Evolutionary conservation across 1,140 invertebrate genomes (phyloP), one percentile per base, ranked within the genome.

Genomic region (Drosophila parvula): DNA sequence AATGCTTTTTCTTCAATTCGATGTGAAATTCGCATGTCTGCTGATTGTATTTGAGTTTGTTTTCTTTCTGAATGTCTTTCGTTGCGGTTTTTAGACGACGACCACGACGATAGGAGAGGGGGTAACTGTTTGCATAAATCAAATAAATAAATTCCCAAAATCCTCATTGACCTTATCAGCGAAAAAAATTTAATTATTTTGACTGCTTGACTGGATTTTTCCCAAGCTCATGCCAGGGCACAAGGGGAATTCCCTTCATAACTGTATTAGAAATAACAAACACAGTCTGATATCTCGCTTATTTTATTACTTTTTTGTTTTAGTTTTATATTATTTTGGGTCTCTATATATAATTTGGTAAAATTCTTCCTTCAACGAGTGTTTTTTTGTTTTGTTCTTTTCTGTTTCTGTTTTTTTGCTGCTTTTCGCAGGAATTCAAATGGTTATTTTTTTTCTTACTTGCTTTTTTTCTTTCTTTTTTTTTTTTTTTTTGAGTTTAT

Each of bases 1-100:
- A 44, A 59, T 63, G 38, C 28, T 22, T 64, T 59, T 60, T 43
- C 18, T 60, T 60, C 18, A 16, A 64, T 38, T 60, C 61, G 18
- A 60, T 63, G 55, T 27, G 55, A 63, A 43, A 32, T 63, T 63
- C 56, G 61, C 61, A 32, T 63, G 61, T 61, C 56, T 60, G 61
- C 61, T 32, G 38, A 63, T 63, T 58, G 55, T 43, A 60, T 63
- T 63, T 63, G 10, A 28, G 57, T 62, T 63, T 63, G 36, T 63
- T 63, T 63, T 63, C 55, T 44, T 60, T 48, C 9, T 12, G 56
- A 60, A 63, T 43, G 57, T 62, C 55, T 62, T 64, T 60, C 38
- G 28, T 22, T 61, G 61, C 56, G 61, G 61, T 61, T 61, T 61
- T 43, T 5, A 53, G 16, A 22, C 18, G 30, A 59, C 3, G 9